These are phyloP conservation scores for Gouania willdenowi DNA, from an alignment of 2,797 vertebrate genomes.

Conservation along the genomic window DNA sequence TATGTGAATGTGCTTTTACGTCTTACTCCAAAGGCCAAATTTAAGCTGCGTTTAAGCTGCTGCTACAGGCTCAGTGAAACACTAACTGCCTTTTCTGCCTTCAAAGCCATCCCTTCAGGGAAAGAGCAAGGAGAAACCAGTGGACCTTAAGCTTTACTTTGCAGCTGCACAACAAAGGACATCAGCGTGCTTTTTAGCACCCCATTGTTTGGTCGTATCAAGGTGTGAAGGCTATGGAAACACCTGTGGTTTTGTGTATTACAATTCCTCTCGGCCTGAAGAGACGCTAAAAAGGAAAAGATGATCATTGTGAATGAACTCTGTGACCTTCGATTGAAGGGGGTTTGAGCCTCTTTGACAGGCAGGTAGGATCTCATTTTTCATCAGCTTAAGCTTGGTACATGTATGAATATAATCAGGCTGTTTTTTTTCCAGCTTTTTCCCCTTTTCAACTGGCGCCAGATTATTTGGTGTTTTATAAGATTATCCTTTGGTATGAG, in stretches of 20 bases:
- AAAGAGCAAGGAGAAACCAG: constrained; percentile 55
- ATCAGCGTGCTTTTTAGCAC: constrained; percentile 67
- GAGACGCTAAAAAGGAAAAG: constrained; percentile 68
- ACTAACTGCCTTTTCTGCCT: constrained; percentile 43
- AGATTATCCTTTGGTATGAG: too few relatives aligned
- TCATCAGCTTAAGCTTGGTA: constrained; percentile 10
- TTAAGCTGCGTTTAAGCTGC: constrained; percentile 44
- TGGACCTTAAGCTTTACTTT: constrained; percentile 60
- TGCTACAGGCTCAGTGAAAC: constrained; percentile 48
- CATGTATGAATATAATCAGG: too few relatives aligned
- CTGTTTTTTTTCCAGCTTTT: too few relatives aligned
- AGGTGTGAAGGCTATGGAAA: constrained; percentile 79
- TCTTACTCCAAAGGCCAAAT: constrained; percentile 30
- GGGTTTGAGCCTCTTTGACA: constrained; percentile 47
- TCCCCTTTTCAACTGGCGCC: too few relatives aligned
- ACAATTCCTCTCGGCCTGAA: constrained; percentile 61
- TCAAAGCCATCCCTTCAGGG: constrained; percentile 51
- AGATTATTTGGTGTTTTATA: too few relatives aligned
- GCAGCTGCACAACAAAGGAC: constrained; percentile 76
- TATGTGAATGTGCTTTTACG: too few relatives aligned
- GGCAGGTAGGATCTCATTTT: constrained; percentile 39
- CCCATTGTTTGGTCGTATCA: constrained; percentile 70
- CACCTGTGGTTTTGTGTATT: constrained; percentile 72
- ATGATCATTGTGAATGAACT: constrained; percentile 59
- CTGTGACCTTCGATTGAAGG: constrained; percentile 48